phyloP scores from a whole-genome alignment of 1,140 invertebrate genomes.

The Macrocentrus cingulum region DNA sequence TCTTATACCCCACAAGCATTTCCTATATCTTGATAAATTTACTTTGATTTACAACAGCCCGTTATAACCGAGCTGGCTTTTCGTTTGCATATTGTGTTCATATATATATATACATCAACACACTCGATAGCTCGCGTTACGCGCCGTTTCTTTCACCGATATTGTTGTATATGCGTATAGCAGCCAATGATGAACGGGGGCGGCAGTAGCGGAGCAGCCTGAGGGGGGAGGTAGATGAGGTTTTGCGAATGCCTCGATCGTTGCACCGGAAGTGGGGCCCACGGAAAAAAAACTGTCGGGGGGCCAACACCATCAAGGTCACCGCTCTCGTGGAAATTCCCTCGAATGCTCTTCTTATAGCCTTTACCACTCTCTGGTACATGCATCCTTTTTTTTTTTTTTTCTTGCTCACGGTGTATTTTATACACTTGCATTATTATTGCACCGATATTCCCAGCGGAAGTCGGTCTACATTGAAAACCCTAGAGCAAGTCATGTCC shows the following conservation, averaged over 20 bases:
- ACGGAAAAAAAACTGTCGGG: slow-evolving; percentile 8
- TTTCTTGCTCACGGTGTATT: neutral
- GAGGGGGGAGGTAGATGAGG: slow-evolving; percentile 2
- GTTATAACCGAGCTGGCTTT: neutral
- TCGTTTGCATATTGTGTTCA: neutral
- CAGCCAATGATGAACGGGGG: neutral
- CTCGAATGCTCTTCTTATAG: slow-evolving; percentile 16
- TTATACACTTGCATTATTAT: slow-evolving; percentile 5
- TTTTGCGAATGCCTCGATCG: slow-evolving; percentile 21
- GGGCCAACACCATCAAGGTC: slow-evolving; percentile 26
- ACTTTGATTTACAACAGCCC: too few relatives aligned
- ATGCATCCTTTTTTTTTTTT: slow-evolving; percentile 8
- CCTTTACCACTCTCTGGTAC: slow-evolving; percentile 3
- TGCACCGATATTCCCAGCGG: slow-evolving; percentile 19
- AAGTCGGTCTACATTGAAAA: slow-evolving; percentile 5
- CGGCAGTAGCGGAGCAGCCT: neutral
- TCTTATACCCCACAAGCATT: too few relatives aligned
- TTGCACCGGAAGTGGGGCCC: slow-evolving; percentile 26
- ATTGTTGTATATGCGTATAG: too few relatives aligned
- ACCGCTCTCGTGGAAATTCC: slow-evolving; percentile 32
- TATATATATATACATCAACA: slow-evolving; percentile 12
- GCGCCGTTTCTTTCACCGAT: slow-evolving; percentile 30
- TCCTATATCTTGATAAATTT: too few relatives aligned
- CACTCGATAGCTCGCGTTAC: slow-evolving; percentile 37
- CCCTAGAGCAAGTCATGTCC: neutral